phyloP scores from a whole-genome alignment of 2,113 vertebrate genomes.

The Tachuris rubrigastra region DNA sequence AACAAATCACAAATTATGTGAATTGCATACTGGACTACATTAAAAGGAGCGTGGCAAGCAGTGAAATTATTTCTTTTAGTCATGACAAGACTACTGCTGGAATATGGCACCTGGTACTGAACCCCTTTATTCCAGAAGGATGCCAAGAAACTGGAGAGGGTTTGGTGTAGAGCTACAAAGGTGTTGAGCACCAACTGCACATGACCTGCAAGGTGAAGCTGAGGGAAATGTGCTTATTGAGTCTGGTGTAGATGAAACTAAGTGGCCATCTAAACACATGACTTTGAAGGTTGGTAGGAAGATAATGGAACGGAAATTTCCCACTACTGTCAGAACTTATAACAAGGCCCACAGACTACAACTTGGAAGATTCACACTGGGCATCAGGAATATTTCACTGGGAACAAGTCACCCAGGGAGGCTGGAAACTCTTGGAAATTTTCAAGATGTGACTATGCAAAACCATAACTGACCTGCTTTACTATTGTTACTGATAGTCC shows the following conservation, averaged over 20 bases:
- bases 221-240: not conserved
- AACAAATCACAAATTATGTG: not conserved
- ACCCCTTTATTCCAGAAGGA: not conserved
- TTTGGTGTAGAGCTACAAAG: not conserved
- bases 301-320: not conserved
- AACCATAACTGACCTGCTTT: not conserved
- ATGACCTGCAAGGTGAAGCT: not conserved
- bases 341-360: not conserved
- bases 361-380: not conserved
- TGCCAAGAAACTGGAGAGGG: not conserved
- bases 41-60: not conserved
- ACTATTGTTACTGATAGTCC: fast-evolving
- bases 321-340: not conserved
- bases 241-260: not conserved
- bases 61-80: not conserved
- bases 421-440: not conserved
- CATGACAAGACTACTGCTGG: not conserved
- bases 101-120: not conserved
- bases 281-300: not conserved
- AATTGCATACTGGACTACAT: not conserved
- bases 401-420: not conserved
- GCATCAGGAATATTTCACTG: not conserved
- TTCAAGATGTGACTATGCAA: not conserved
- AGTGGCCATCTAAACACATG: not conserved
- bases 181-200: not conserved